Conservation (phyloP, 2,888 invertebrate genomes). For the Ochropleura leucogaster region DNA sequence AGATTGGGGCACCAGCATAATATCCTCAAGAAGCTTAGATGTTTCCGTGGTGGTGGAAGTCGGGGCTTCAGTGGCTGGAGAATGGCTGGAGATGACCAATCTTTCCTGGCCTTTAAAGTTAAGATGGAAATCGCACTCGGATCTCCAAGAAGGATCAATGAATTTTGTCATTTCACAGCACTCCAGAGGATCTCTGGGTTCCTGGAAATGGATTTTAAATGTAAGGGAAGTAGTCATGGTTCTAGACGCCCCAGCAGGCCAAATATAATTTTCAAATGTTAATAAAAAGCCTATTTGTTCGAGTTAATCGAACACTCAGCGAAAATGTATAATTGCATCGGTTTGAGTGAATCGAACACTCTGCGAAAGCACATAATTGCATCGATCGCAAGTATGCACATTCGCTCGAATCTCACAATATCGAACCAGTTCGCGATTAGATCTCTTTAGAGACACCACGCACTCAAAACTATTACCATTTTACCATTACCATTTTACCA, state of each 20-base stretch:
- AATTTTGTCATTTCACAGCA: constrained; percentile 83
- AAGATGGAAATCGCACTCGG: constrained; percentile 79
- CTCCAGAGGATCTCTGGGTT: constrained; percentile 76
- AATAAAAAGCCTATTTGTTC: too few species aligned
- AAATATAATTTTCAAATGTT: too few species aligned
- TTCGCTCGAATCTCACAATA: too few species aligned
- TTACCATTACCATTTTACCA: too few species aligned
- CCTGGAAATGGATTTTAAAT: constrained; percentile 36
- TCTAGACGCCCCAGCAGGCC: neutral
- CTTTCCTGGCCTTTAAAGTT: constrained; percentile 74
- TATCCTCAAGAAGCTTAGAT: constrained; percentile 68
- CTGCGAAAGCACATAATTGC: too few species aligned
- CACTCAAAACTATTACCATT: too few species aligned
- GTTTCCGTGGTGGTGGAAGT: constrained; percentile 58
- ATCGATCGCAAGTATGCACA: too few species aligned
- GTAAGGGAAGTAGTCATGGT: neutral
- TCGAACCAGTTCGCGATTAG: too few species aligned
- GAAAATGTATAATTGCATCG: too few species aligned
- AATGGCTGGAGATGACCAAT: constrained; percentile 69
- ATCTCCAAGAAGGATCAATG: constrained; percentile 76
- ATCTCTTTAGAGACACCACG: too few species aligned
- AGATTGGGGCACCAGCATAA: constrained; percentile 78
- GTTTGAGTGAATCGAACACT: too few species aligned
- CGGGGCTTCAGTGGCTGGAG: constrained; percentile 45
- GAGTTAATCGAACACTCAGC: too few species aligned